Evolutionary conservation across 1,140 invertebrate genomes (phyloP).

Genomic region (Ruditapes philippinarum): DNA sequence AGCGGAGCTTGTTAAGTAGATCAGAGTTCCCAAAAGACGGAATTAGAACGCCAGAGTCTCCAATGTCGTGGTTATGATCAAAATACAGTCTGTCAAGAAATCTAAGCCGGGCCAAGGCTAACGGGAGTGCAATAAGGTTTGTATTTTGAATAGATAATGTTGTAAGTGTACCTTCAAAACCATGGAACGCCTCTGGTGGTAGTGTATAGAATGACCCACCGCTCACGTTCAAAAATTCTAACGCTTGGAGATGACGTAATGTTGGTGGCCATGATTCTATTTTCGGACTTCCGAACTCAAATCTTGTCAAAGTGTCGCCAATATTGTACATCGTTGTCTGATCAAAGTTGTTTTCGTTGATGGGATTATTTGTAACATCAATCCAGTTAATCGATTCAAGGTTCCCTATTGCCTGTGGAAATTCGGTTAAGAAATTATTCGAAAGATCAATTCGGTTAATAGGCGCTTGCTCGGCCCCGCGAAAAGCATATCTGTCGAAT

Average conservation of each 20-base stretch:
- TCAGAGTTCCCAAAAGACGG: slow-evolving; percentile 38
- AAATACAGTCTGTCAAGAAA: slow-evolving; percentile 46
- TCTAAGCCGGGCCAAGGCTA: slow-evolving; percentile 42
- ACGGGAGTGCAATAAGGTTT: slow-evolving; percentile 48
- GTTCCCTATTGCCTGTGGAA: slow-evolving; percentile 31
- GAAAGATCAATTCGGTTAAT: not conserved
- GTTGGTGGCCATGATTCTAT: slow-evolving; percentile 32
- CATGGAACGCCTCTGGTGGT: slow-evolving; percentile 52
- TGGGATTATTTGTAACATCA: slow-evolving; percentile 43
- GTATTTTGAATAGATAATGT: slow-evolving; percentile 52
- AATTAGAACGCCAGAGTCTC: slow-evolving; percentile 55
- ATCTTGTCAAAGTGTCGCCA: slow-evolving; percentile 38
- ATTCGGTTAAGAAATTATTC: not conserved
- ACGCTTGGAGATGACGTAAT: slow-evolving; percentile 42
- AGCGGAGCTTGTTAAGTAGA: slow-evolving; percentile 15
- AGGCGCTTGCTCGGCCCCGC: slow-evolving; percentile 17
- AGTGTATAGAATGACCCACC: slow-evolving; percentile 54
- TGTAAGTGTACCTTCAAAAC: slow-evolving; percentile 52
- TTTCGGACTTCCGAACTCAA: slow-evolving; percentile 19
- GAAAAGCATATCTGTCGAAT: slow-evolving; percentile 17
- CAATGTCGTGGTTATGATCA: slow-evolving; percentile 63
- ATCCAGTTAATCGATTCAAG: not conserved
- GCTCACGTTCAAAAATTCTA: slow-evolving; percentile 26
- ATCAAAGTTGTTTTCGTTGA: slow-evolving; percentile 44
- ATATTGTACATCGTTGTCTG: slow-evolving; percentile 39